These are phyloP conservation scores for Bruchidius siliquastri DNA, from an alignment of 2,888 invertebrate species.

Conservation along the genomic window DNA sequence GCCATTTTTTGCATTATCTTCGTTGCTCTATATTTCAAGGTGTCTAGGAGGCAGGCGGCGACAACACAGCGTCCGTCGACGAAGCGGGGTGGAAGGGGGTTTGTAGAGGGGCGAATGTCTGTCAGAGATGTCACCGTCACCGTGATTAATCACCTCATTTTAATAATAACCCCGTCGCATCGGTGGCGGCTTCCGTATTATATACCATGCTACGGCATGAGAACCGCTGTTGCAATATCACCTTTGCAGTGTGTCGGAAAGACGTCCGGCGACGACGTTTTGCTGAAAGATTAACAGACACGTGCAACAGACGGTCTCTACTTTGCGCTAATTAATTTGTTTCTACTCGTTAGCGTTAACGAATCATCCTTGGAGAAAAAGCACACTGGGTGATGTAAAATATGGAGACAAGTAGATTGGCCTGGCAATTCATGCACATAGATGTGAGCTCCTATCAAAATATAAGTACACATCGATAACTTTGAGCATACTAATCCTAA, in stretches of 20 bases:
- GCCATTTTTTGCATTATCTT: neutral
- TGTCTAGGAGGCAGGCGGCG: conserved; percentile 36
- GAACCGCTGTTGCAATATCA: neutral
- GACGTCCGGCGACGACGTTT: neutral
- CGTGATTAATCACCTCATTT: conserved; percentile 51
- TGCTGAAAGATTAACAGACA: neutral
- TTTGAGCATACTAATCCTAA: too few relatives aligned
- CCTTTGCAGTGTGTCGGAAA: neutral
- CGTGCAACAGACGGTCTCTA: neutral
- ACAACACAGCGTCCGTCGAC: conserved; percentile 27
- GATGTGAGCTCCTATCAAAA: too few relatives aligned
- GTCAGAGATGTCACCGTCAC: conserved; percentile 44
- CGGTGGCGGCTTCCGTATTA: conserved; percentile 29
- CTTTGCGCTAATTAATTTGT: neutral
- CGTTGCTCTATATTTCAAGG: neutral
- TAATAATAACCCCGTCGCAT: conserved; percentile 49
- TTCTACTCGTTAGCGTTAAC: neutral
- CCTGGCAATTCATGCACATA: too few relatives aligned
- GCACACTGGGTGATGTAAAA: too few relatives aligned
- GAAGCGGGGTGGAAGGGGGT: neutral
- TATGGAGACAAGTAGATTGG: too few relatives aligned
- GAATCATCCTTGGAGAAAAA: too few relatives aligned
- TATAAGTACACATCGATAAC: too few relatives aligned
- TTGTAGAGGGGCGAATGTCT: conserved; percentile 7
- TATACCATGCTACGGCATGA: neutral